Conservation (phyloP, 2,797 vertebrate species). For the Heteromormyrus szaboi region DNA sequence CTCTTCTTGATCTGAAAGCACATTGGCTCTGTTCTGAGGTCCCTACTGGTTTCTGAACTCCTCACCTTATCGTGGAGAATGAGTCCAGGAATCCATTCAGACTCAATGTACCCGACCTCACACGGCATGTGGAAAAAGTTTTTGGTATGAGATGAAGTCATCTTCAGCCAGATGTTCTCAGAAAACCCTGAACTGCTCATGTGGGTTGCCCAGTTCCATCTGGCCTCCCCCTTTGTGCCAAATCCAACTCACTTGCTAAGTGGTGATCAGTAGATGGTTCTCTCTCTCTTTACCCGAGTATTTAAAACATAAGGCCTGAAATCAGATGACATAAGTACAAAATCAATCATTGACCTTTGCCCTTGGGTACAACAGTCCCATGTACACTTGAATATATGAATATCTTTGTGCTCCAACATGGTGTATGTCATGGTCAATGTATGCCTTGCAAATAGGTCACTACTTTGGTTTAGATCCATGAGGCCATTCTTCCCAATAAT, state of each 20-base stretch:
- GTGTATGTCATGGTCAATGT: background rate
- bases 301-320: background rate
- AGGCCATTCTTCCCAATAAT: background rate
- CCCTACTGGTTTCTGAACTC: background rate
- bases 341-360: background rate
- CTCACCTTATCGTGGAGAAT: background rate
- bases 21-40: background rate
- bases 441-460: background rate
- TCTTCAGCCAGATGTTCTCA: background rate
- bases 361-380: background rate
- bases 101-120: background rate
- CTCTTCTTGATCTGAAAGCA: background rate
- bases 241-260: background rate
- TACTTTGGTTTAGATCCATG: background rate
- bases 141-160: background rate
- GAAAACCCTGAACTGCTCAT: background rate
- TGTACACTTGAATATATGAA: background rate
- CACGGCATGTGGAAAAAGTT: background rate
- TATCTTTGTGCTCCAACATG: background rate
- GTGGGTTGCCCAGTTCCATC: background rate
- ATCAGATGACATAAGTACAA: background rate
- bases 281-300: background rate
- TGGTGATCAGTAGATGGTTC: background rate
- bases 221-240: background rate
- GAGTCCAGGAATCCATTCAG: background rate